Evolutionary conservation across 2,113 vertebrate species (phyloP).

Genomic region (Arizona elegans): DNA sequence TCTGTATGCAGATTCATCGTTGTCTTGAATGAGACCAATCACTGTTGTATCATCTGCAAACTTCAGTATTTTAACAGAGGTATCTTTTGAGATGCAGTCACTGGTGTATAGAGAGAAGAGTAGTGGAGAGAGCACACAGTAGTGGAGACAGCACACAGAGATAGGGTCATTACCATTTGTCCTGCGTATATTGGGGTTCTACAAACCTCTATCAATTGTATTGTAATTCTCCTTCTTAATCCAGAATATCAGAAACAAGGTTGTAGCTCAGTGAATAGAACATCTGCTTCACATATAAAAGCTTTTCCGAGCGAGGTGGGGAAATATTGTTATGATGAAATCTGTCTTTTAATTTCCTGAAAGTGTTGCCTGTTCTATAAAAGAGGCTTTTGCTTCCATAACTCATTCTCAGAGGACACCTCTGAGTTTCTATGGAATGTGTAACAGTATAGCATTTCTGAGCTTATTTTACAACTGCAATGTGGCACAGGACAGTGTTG

Average conservation of each 20-base stretch:
- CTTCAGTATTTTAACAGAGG: too few relatives aligned
- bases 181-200: neutral
- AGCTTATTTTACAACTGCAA: neutral
- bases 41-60: too few relatives aligned
- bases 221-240: neutral
- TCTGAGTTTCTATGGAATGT: neutral
- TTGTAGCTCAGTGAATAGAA: neutral
- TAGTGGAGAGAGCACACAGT: too few relatives aligned
- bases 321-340: neutral
- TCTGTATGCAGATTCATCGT: too few relatives aligned
- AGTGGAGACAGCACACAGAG: too few relatives aligned
- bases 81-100: too few relatives aligned
- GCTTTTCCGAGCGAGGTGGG: neutral
- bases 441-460: neutral
- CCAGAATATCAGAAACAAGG: neutral
- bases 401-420: neutral
- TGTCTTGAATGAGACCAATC: too few relatives aligned
- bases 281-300: neutral
- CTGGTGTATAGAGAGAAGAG: too few relatives aligned
- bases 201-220: neutral
- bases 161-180: neutral
- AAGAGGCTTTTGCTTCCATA: neutral
- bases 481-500: neutral
- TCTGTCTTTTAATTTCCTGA: neutral
- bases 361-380: neutral